These are phyloP conservation scores for Cairina moschata DNA, from an alignment of 2,113 vertebrate genomes.

Conservation along the genomic window DNA sequence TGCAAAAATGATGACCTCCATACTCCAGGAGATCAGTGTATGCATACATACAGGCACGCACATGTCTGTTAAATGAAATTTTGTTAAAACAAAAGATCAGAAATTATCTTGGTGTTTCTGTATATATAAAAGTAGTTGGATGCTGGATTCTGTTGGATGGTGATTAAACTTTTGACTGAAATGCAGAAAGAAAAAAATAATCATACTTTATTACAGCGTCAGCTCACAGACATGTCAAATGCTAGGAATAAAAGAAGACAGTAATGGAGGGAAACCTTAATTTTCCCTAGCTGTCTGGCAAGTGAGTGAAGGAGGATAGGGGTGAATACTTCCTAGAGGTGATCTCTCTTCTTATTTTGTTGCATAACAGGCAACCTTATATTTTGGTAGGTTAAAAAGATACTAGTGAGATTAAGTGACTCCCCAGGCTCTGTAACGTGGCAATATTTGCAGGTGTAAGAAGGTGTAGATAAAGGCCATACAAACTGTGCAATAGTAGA, in stretches of 20 bases:
- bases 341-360: not conserved
- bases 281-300: not conserved
- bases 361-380: not conserved
- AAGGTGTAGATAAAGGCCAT: not conserved
- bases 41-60: fast-evolving
- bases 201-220: not conserved
- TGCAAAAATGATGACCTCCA: not conserved
- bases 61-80: not conserved
- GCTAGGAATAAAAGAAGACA: not conserved
- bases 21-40: not conserved
- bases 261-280: not conserved
- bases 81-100: not conserved
- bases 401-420: not conserved
- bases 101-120: not conserved
- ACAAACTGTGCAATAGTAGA: not conserved
- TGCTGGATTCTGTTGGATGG: not conserved
- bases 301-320: not conserved
- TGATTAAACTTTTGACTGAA: not conserved
- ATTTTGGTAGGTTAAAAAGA: not conserved
- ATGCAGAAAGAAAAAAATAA: not conserved
- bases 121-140: not conserved
- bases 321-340: not conserved
- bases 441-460: not conserved
- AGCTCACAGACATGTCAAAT: not conserved
- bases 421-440: not conserved